These are phyloP conservation scores for Halcyon malimbica DNA, from an alignment of 2,113 vertebrate species.

Conservation along the genomic window DNA sequence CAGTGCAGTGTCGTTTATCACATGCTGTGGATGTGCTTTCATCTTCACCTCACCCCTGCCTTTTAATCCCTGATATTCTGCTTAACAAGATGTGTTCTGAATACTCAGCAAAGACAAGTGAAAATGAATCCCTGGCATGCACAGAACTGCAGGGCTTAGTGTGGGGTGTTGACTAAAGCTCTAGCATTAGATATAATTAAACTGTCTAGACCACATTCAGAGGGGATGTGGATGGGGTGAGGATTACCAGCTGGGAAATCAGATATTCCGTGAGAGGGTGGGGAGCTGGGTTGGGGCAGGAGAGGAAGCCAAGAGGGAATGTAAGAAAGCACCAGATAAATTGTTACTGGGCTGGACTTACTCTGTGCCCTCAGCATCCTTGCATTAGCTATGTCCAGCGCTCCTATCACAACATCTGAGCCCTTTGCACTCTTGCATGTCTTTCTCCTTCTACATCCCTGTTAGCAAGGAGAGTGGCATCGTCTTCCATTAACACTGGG, in stretches of 20 bases:
- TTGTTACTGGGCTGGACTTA: neutral
- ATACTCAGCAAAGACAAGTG: neutral
- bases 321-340: neutral
- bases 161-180: neutral
- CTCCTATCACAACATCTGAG: neutral
- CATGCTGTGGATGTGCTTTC: neutral
- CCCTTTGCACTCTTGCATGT: neutral
- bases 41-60: neutral
- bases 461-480: neutral
- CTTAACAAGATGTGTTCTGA: neutral
- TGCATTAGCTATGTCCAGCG: neutral
- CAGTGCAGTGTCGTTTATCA: accelerated
- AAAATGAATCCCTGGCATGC: neutral
- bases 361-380: neutral
- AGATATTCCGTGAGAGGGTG: neutral
- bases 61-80: neutral
- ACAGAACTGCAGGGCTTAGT: neutral
- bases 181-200: constrained; percentile 25
- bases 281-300: neutral
- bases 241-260: constrained; percentile 16
- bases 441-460: neutral
- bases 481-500: neutral
- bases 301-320: neutral
- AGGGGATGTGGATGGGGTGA: neutral
- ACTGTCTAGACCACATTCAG: constrained; percentile 23